phyloP scores from a whole-genome alignment of 2,888 invertebrate species.

The Operophtera brumata region DNA sequence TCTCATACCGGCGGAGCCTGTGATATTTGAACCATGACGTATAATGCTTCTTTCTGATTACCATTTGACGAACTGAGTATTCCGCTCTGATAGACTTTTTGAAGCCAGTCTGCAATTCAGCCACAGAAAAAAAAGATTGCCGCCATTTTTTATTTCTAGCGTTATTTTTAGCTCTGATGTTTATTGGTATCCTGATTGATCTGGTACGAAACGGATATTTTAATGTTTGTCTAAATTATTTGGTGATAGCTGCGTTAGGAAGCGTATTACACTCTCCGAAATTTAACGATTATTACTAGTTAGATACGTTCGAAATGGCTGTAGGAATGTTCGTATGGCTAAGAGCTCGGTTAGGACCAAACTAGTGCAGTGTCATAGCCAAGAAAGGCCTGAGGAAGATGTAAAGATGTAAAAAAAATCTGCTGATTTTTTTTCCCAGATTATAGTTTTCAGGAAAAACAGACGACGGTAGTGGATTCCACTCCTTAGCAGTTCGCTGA shows the following conservation, averaged over 20 bases:
- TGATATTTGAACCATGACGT: constrained; percentile 77
- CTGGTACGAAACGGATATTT: constrained; percentile 26
- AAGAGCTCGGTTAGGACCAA: too few relatives aligned
- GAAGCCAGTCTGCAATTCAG: constrained; percentile 58
- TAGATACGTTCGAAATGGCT: too few relatives aligned
- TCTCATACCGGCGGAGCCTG: constrained; percentile 53
- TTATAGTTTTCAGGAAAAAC: too few relatives aligned
- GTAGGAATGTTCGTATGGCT: too few relatives aligned
- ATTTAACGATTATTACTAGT: too few relatives aligned
- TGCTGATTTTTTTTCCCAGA: too few relatives aligned
- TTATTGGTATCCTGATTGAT: constrained; percentile 48
- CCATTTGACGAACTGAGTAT: constrained; percentile 75
- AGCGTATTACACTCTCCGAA: neutral
- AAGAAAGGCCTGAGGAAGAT: too few relatives aligned
- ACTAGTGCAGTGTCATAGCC: too few relatives aligned
- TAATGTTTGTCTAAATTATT: constrained; percentile 16
- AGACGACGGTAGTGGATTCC: too few relatives aligned
- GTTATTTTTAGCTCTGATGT: constrained; percentile 41
- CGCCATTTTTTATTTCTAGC: constrained; percentile 50
- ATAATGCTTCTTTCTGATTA: constrained; percentile 73
- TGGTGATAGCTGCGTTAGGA: constrained; percentile 1
- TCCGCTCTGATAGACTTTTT: constrained; percentile 72
- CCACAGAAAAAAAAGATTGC: constrained; percentile 57
- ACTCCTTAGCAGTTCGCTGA: too few relatives aligned
- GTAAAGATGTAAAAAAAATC: too few relatives aligned